A percentile compares a stretch with the other conserved stretches of the same genome.
These are phyloP conservation scores for Aurelia sp. DNA, from an alignment of 30 jellyfish, hydroid and myxozoan genomes.

Conservation along the genomic window DNA sequence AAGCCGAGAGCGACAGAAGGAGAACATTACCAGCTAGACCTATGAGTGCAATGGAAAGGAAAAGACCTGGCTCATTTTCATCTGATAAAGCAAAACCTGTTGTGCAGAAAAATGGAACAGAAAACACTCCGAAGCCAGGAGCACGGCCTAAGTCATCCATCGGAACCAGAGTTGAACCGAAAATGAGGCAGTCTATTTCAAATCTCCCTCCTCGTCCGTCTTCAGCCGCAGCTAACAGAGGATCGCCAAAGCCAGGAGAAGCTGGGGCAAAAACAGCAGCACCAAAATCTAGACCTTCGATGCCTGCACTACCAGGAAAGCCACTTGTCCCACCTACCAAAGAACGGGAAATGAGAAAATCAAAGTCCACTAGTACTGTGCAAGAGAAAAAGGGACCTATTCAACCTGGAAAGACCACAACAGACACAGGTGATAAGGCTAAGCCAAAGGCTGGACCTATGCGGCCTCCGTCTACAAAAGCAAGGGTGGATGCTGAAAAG, in stretches of 20 bases:
- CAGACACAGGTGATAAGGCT: slow-evolving; percentile 20
- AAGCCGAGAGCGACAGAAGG: slow-evolving; percentile 27
- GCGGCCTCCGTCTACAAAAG: neutral
- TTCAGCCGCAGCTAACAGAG: slow-evolving; percentile 51
- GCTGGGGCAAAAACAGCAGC: slow-evolving; percentile 22
- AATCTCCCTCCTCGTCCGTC: slow-evolving; percentile 67
- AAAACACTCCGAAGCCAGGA: slow-evolving; percentile 19
- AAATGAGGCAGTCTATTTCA: slow-evolving; percentile 63
- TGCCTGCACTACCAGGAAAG: slow-evolving; percentile 67
- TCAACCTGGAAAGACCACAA: slow-evolving; percentile 38
- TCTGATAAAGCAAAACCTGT: slow-evolving; percentile 36
- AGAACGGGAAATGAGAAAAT: slow-evolving; percentile 51
- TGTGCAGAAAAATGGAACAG: neutral
- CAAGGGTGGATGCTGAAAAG: neutral
- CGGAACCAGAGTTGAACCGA: slow-evolving; percentile 58
- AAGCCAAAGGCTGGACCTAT: slow-evolving; percentile 37
- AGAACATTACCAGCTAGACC: slow-evolving; percentile 68
- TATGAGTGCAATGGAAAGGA: slow-evolving; percentile 64
- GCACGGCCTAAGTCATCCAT: slow-evolving; percentile 59
- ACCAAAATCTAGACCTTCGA: slow-evolving; percentile 48
- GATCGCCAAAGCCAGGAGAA: slow-evolving; percentile 34
- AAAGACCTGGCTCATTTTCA: slow-evolving; percentile 22
- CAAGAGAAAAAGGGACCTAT: slow-evolving; percentile 36
- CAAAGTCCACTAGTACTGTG: slow-evolving; percentile 41
- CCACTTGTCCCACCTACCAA: slow-evolving; percentile 68